Evolutionary conservation across 2,113 vertebrate species (phyloP), one percentile per base, ranked within the genome.

Genomic region (Hydrochoerus hydrochaeris): DNA sequence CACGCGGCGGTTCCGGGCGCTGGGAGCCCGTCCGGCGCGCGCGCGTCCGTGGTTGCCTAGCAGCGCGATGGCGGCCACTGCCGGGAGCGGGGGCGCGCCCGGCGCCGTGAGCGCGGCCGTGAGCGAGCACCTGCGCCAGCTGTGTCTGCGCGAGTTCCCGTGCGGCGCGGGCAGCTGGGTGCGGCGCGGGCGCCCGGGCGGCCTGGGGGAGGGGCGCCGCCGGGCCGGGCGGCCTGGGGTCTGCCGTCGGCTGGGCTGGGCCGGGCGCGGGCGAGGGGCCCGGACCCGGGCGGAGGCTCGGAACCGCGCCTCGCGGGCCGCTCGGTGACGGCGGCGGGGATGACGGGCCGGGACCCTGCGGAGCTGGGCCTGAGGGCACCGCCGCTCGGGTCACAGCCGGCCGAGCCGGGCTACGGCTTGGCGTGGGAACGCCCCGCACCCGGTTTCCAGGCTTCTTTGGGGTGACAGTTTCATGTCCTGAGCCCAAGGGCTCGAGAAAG

Each of bases 101-200:
- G 28, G 0, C 32, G 58, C 32, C 3, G 46, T 96, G 97, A 97
- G 96, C 14, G n/a, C 97, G 3, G 99, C 98, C 28, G 92, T 99
- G 5, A 67, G 93, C 89, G 93, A 98, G 84, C 98, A 98, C 60
- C 97, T 99, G 87, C 84, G 9, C 52, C 60, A 5, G n/a, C 93
- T 99, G 96, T 97, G 98, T 84, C 98, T 99, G 94, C 97, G 22
- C 19, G 98, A 99, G 52, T 99, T 99, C 95, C 99, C 99, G 5
- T 99, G 99, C 7, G 99, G 99, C 96, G 2, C 58, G 0, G 99
- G 99, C 88, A 98, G 98, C 97, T 99, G 99, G 99, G 99, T 99
- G 98, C 97, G 73, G 73, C n/a, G 73, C 38, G 10, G 38, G 97
- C 38, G 0, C 10, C 26, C 17, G 16, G 67, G 58, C 49, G 3